phyloP scores from a whole-genome alignment of 2,113 vertebrate species.

The Sprattus sprattus region DNA sequence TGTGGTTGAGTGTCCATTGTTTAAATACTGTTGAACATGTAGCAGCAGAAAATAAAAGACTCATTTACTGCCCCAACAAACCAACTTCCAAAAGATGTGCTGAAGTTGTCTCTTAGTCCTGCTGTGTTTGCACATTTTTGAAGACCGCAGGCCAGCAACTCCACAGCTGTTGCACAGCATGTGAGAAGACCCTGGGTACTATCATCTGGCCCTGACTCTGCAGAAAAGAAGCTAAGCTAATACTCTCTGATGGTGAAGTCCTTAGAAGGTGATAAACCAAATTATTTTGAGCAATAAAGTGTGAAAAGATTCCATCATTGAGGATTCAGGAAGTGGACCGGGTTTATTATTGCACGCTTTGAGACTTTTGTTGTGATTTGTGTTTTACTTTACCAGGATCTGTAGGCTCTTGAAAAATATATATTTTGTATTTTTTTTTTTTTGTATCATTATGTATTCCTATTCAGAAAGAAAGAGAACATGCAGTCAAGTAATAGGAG shows the following conservation, averaged over 20 bases:
- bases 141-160: background rate
- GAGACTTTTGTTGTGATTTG: too few species aligned
- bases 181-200: background rate
- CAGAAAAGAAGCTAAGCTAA: background rate
- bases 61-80: too few species aligned
- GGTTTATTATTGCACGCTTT: too few species aligned
- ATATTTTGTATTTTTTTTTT: too few species aligned
- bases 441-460: background rate
- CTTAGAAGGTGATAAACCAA: background rate
- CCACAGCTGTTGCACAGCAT: slow-evolving; percentile 7
- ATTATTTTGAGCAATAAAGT: background rate
- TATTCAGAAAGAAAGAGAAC: background rate
- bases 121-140: background rate
- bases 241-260: background rate
- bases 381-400: too few species aligned
- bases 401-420: too few species aligned
- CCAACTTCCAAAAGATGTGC: background rate
- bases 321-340: background rate
- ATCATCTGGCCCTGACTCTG: background rate
- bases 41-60: too few species aligned
- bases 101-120: background rate
- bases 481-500: background rate
- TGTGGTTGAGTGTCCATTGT: too few species aligned
- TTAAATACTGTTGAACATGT: too few species aligned
- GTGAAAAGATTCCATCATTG: background rate